These are phyloP conservation scores for Panopea generosa DNA, from an alignment of 2,888 invertebrate genomes.

Conservation along the genomic window DNA sequence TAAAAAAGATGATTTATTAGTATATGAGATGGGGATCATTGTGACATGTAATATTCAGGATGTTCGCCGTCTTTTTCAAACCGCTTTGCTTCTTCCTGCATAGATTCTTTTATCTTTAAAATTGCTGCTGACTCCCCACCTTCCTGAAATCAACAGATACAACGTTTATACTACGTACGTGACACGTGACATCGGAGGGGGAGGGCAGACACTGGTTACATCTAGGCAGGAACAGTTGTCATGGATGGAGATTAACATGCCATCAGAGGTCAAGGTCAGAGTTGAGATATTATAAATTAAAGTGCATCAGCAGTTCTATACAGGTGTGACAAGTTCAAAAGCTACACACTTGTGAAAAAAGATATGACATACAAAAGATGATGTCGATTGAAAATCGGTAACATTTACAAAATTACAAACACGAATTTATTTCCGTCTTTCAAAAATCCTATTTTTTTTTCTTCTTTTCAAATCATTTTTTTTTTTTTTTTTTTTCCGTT, in stretches of 20 bases:
- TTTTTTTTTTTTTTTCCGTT: too few species aligned
- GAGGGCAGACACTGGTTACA: constrained; percentile 29
- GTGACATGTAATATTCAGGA: constrained; percentile 80
- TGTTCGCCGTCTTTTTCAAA: constrained; percentile 84
- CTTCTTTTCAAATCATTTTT: too few species aligned
- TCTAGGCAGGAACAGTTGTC: constrained; percentile 26
- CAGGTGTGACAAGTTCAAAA: too few species aligned
- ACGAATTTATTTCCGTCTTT: too few species aligned
- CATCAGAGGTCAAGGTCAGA: constrained; percentile 52
- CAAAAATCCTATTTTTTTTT: too few species aligned
- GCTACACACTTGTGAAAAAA: too few species aligned
- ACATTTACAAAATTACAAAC: background rate
- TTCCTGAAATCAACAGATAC: constrained; percentile 80
- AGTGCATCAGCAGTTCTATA: too few species aligned
- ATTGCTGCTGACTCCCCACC: constrained; percentile 99
- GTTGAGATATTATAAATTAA: background rate
- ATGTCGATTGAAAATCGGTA: background rate
- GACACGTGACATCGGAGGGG: constrained; percentile 24
- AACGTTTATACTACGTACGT: constrained; percentile 47
- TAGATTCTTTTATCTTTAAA: constrained; percentile 99
- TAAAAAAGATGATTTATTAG: constrained; percentile 34
- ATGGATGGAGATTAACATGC: constrained; percentile 20
- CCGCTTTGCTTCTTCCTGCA: constrained; percentile 99
- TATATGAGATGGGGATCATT: constrained; percentile 68
- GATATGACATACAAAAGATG: background rate